Percentiles rank a stretch among this genome's conserved stretches.
Evolutionary conservation across 2,888 invertebrate species (phyloP).

Genomic region (Drosophila anceps): DNA sequence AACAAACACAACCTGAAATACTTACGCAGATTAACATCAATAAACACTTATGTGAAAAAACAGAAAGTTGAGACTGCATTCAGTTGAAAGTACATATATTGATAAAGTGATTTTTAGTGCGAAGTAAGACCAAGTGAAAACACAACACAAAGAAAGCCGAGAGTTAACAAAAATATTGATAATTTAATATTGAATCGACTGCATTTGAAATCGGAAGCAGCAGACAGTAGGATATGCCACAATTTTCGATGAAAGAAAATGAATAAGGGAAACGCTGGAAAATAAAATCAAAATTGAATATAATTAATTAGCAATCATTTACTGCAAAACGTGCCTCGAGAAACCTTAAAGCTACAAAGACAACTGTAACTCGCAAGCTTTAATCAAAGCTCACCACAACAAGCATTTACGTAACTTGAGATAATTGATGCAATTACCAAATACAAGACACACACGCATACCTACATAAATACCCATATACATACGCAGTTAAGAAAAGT

Average conservation of each 20-base stretch:
- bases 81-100: constrained; percentile 12
- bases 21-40: constrained; percentile 23
- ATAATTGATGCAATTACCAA: constrained; percentile 57
- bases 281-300: constrained; percentile 65
- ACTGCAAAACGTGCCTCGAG: constrained; percentile 54
- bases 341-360: constrained; percentile 38
- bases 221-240: constrained; percentile 20
- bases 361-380: constrained; percentile 54
- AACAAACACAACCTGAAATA: constrained; percentile 83
- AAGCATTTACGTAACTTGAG: constrained; percentile 71
- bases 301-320: constrained; percentile 31
- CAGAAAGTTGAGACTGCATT: constrained; percentile 31
- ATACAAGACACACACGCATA: constrained; percentile 32
- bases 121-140: constrained; percentile 69
- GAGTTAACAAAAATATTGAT: constrained; percentile 26
- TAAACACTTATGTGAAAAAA: constrained; percentile 40
- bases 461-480: constrained; percentile 4
- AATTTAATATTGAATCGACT: constrained; percentile 39
- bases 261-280: constrained; percentile 50
- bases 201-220: constrained; percentile 38
- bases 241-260: constrained; percentile 1
- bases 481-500: constrained; percentile 50
- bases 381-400: constrained; percentile 49
- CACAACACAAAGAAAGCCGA: constrained; percentile 4
- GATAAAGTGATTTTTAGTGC: constrained; percentile 44